Conservation (phyloP, 2,888 invertebrate species). For the Drosophila sordidula region DNA sequence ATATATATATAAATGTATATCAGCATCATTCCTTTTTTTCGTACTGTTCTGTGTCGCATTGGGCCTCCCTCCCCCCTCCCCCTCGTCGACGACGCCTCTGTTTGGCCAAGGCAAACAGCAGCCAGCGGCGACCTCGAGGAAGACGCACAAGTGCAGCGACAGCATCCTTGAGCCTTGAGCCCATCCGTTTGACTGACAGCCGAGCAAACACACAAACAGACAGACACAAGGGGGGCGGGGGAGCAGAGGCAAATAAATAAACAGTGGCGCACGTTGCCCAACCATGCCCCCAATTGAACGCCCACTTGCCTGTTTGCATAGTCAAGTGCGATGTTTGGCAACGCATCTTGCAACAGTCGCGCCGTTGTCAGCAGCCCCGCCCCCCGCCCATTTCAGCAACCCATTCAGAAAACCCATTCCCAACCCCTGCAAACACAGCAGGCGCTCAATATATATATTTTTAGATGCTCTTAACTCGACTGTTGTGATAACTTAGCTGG, state of each 20-base stretch:
- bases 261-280: constrained; percentile 54
- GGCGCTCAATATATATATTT: not conserved
- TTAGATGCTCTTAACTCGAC: constrained; percentile 5
- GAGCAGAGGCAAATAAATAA: constrained; percentile 67
- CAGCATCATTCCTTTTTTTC: constrained; percentile 5
- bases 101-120: constrained; percentile 70
- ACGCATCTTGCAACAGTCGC: constrained; percentile 62
- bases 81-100: constrained; percentile 40
- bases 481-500: not conserved
- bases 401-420: constrained; percentile 1
- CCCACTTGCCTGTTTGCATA: constrained; percentile 76
- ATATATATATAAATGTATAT: constrained; percentile 27
- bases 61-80: not conserved
- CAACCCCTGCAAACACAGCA: constrained; percentile 16
- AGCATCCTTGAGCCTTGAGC: constrained; percentile 66
- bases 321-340: constrained; percentile 80
- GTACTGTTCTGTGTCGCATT: constrained; percentile 19
- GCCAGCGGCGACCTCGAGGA: constrained; percentile 43
- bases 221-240: not conserved
- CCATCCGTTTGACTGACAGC: constrained; percentile 73
- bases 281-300: constrained; percentile 37
- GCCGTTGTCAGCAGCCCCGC: not conserved
- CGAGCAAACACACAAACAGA: constrained; percentile 60
- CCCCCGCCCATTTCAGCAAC: not conserved
- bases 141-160: constrained; percentile 69